Conservation (phyloP, 2,113 vertebrate genomes). For the Leptobrachium ailaonicum region DNA sequence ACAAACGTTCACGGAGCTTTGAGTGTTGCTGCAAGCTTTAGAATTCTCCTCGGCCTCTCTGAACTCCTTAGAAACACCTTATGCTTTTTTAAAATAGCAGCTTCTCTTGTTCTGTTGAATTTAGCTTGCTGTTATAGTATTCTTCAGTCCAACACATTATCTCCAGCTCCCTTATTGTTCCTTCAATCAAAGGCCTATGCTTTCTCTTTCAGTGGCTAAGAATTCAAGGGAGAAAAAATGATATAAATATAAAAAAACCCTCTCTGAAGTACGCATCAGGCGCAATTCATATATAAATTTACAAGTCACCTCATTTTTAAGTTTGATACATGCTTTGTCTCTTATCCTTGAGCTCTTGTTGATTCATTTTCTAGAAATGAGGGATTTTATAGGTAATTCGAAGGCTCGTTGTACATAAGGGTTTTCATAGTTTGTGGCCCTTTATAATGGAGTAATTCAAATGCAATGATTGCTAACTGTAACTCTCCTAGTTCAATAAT, state of each 20-base stretch:
- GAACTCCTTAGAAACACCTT: slow-evolving; percentile 3
- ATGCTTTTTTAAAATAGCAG: slow-evolving; percentile 16
- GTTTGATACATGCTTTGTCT: background rate
- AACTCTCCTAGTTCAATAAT: background rate
- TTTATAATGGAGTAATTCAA: background rate
- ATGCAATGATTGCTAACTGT: background rate
- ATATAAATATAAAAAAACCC: background rate
- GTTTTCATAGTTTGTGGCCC: background rate
- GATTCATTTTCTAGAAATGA: background rate
- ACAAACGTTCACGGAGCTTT: background rate
- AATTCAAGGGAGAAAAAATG: background rate
- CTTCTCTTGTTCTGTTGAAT: slow-evolving; percentile 4
- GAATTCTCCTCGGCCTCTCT: slow-evolving; percentile 16
- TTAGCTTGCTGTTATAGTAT: background rate
- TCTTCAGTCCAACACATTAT: slow-evolving; percentile 19
- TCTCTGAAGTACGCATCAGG: background rate
- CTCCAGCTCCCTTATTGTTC: slow-evolving; percentile 16
- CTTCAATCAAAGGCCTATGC: slow-evolving; percentile 1
- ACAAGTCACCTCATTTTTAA: slow-evolving; percentile 12
- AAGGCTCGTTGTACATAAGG: background rate
- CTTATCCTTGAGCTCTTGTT: background rate
- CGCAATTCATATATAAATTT: slow-evolving; percentile 3
- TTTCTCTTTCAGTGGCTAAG: slow-evolving; percentile 14
- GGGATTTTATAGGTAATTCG: background rate
- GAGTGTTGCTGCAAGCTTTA: background rate